Percentiles rank a stretch among this genome's conserved stretches.
phyloP scores from a whole-genome alignment of 2,113 vertebrate species.

The Neodontobutis hainanensis region DNA sequence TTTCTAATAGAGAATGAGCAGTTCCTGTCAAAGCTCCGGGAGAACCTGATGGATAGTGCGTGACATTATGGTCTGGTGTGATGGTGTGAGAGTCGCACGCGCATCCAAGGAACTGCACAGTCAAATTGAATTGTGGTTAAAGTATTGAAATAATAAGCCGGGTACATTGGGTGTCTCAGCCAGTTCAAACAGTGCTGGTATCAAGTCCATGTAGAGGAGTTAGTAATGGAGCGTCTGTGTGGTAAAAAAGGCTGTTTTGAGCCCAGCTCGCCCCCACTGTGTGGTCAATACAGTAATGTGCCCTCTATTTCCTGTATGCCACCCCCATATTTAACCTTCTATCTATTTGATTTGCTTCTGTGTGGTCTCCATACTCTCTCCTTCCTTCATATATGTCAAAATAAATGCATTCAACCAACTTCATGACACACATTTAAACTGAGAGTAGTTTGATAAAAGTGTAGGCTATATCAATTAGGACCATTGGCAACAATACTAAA shows the following conservation, averaged over 20 bases:
- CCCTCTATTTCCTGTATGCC: conserved; percentile 56
- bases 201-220: conserved; percentile 33
- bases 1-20: conserved; percentile 17
- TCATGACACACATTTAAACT: too few species aligned
- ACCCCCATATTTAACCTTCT: conserved; percentile 37
- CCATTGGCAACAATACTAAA: too few species aligned
- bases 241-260: conserved; percentile 28
- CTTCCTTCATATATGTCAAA: neutral
- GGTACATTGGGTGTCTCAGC: conserved; percentile 43
- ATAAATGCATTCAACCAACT: too few species aligned
- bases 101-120: conserved; percentile 18
- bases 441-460: too few species aligned
- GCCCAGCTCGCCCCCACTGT: conserved; percentile 47
- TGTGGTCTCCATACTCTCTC: conserved; percentile 53
- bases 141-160: conserved; percentile 64
- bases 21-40: conserved; percentile 41
- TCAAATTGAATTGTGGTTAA: conserved; percentile 52
- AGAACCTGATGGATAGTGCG: conserved; percentile 44
- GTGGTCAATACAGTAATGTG: conserved; percentile 63
- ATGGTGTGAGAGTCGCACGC: conserved; percentile 14
- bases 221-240: conserved; percentile 29
- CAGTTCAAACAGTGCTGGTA: conserved; percentile 58
- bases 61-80: conserved; percentile 14
- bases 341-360: conserved; percentile 38
- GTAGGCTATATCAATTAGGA: too few species aligned